phyloP scores from a whole-genome alignment of 2,888 invertebrate species.

The Hirtodrosophila trivittata region DNA sequence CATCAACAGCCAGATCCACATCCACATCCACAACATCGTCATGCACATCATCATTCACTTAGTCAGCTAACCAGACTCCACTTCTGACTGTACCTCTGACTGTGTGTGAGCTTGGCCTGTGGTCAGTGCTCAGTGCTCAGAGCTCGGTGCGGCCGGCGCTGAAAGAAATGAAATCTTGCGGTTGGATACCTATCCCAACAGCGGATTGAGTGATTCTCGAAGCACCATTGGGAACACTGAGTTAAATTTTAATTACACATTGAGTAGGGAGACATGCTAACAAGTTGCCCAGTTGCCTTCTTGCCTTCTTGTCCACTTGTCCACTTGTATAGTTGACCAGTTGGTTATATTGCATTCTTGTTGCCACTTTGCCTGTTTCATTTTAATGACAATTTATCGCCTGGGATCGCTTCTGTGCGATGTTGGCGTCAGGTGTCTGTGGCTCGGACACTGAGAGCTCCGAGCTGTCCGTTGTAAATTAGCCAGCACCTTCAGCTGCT shows the following conservation, averaged over 20 bases:
- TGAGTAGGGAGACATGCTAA: slow-evolving; percentile 58
- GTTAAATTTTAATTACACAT: slow-evolving; percentile 64
- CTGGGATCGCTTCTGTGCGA: slow-evolving; percentile 17
- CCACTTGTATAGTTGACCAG: not conserved
- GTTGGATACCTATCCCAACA: slow-evolving; percentile 2
- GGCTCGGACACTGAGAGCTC: not conserved
- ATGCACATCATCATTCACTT: slow-evolving; percentile 15
- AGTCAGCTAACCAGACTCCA: slow-evolving; percentile 20
- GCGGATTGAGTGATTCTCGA: no score
- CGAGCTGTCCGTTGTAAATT: slow-evolving; percentile 46
- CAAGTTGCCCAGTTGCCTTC: slow-evolving; percentile 37
- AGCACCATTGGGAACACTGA: slow-evolving; percentile 14
- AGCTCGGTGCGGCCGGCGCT: slow-evolving; percentile 4
- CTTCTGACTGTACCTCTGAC: no score
- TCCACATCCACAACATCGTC: not conserved
- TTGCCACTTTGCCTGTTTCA: slow-evolving; percentile 15
- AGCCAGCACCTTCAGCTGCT: slow-evolving; percentile 35
- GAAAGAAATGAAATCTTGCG: not conserved
- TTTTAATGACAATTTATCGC: slow-evolving; percentile 69
- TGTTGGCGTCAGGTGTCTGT: slow-evolving; percentile 6
- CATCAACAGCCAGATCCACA: slow-evolving; percentile 8
- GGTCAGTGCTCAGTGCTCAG: no score
- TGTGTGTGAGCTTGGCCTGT: no score
- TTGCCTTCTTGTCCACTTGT: slow-evolving; percentile 7
- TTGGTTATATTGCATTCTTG: slow-evolving; percentile 1